Base-by-base conservation (phyloP, 2,888 invertebrate genomes). In the Drosophila peninsularis region DNA sequence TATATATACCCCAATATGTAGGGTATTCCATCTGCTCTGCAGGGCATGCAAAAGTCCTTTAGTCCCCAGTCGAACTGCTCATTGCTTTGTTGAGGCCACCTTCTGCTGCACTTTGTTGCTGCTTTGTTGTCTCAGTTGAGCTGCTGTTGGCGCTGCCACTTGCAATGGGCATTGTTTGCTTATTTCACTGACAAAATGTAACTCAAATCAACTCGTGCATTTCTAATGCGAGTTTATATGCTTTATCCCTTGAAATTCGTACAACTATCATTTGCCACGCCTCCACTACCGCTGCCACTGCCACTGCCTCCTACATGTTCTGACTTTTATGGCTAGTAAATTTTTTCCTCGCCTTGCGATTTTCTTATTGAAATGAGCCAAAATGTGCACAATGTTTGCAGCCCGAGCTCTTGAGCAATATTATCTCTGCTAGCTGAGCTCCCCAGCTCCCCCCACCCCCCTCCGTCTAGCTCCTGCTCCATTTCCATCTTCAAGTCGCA, bases 201-300 rank as follows among this genome's bases (percentile, higher is more conserved):
- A 88, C 87, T 80, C 73, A 87, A 88, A 83, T 88, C 89, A 90
- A 90, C 82, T 91, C 91, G 91, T 91, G 91, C 91, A 91, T 91
- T 91, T 89, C 84, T 91, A 91, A 91, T 91, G 89, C 85, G 85
- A 90, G 85, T 91, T 89, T 90, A 83, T 90, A 83, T 83, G 78
- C 69, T 86, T 77, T 80, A 83, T 75, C 62, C 71, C 65, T 41
- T 36, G 57, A 71, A 82, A 78, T 83, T 78, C 78, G 79, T 74
- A 73, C 58, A 57, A 21, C 54, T 45, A 58, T 49, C 55, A 47
- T 56, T 55, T 34, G 60, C 45, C 45, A 62, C 47, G 27, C 47
- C 34, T 13, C 30, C 24, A 1, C 27, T 3, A 3, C 4, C 19
- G 21, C 5, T 45, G 36, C 19, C 5, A 24, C 17, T 14, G n/a